phyloP scores from a whole-genome alignment of 2,888 invertebrate genomes.

The Microchrysa polita region DNA sequence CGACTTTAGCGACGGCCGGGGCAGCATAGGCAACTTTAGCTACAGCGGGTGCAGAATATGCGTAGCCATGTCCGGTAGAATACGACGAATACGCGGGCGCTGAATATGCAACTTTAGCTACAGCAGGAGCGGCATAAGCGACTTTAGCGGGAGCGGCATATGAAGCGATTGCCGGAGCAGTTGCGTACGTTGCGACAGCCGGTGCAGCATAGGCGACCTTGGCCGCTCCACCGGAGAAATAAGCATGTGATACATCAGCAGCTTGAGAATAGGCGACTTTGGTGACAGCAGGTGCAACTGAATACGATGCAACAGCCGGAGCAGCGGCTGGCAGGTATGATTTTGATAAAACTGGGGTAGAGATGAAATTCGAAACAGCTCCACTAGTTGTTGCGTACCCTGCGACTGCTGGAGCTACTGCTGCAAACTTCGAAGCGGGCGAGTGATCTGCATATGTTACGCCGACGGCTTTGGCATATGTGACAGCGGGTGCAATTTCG shows the following conservation, averaged over 20 bases:
- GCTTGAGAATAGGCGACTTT: constrained; percentile 47
- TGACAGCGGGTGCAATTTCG: constrained; percentile 56
- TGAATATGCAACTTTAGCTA: constrained; percentile 36
- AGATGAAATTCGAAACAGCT: constrained; percentile 62
- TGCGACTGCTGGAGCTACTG: constrained; percentile 65
- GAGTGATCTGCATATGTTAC: constrained; percentile 62
- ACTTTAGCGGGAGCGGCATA: constrained; percentile 51
- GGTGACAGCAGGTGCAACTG: constrained; percentile 51
- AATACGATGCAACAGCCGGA: constrained; percentile 51
- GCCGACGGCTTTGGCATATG: constrained; percentile 59
- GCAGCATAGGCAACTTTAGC: constrained; percentile 36
- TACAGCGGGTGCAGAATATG: neutral
- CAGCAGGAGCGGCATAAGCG: constrained; percentile 52
- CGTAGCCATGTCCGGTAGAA: neutral
- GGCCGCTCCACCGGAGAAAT: constrained; percentile 55
- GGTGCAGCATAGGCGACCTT: constrained; percentile 55
- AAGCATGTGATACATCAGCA: constrained; percentile 55
- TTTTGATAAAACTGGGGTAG: constrained; percentile 53
- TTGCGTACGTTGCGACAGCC: constrained; percentile 50
- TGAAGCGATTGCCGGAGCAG: constrained; percentile 11
- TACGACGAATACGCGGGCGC: constrained; percentile 40
- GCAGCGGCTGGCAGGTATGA: constrained; percentile 57
- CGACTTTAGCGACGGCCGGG: constrained; percentile 32
- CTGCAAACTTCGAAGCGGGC: constrained; percentile 61
- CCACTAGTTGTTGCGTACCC: constrained; percentile 69